Percentiles rank a stretch among this genome's conserved stretches.
Evolutionary conservation across 35 echinoderm and acorn worm genomes (phyloP).

Genomic region (Eucidaris tribuloides): DNA sequence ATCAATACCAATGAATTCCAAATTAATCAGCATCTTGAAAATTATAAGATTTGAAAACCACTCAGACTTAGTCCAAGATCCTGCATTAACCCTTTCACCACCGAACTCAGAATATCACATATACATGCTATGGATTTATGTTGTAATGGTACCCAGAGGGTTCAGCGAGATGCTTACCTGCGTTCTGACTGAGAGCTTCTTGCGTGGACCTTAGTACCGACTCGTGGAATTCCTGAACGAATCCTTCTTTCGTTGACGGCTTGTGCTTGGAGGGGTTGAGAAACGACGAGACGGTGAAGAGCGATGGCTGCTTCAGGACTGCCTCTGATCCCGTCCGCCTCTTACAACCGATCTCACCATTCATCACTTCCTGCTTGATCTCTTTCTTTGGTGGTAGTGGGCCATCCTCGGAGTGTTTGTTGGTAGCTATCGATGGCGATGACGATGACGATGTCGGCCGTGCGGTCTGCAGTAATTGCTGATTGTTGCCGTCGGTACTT

Average conservation of each 20-base stretch:
- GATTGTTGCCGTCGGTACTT: constrained; percentile 28
- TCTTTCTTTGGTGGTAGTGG: constrained; percentile 4
- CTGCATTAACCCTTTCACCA: too few species aligned
- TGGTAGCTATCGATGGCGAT: neutral
- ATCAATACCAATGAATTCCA: too few species aligned
- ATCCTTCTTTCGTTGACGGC: constrained; percentile 50
- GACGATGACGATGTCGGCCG: too few species aligned
- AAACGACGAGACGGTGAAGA: constrained; percentile 62
- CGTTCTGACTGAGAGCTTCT: constrained; percentile 72
- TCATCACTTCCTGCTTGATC: constrained; percentile 39
- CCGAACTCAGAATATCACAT: too few species aligned
- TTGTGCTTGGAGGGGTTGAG: constrained; percentile 38
- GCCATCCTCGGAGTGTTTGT: neutral
- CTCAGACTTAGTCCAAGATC: too few species aligned
- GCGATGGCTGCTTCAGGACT: constrained; percentile 53
- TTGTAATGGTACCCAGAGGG: too few species aligned
- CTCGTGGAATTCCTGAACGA: constrained; percentile 98
- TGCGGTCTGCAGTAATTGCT: constrained; percentile 59
- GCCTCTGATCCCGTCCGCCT: neutral
- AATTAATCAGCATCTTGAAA: too few species aligned
- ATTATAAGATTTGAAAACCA: too few species aligned
- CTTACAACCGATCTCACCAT: neutral
- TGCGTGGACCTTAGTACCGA: constrained; percentile 91
- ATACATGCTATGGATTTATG: too few species aligned
- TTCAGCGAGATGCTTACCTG: too few species aligned